Conservation (phyloP, 2,797 vertebrate genomes). For the Channa striata region DNA sequence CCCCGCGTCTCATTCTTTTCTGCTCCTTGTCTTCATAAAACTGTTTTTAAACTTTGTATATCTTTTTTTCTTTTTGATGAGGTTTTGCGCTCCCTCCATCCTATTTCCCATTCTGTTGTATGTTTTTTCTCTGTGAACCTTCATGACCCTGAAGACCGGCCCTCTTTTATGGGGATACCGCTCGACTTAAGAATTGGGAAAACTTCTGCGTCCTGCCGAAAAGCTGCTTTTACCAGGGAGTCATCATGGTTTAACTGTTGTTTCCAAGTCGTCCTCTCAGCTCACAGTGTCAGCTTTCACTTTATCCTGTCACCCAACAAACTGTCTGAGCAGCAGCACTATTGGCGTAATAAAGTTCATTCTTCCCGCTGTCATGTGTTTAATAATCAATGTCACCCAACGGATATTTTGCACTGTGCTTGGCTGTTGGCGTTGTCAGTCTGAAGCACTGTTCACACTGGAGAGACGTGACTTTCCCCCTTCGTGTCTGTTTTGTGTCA, state of each 20-base stretch:
- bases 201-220: constrained; percentile 28
- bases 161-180: constrained; percentile 59
- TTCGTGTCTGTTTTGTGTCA: constrained; percentile 13
- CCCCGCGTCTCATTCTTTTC: constrained; percentile 62
- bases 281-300: neutral
- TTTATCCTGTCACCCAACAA: neutral
- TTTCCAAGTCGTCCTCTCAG: constrained; percentile 19
- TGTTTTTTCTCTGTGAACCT: constrained; percentile 58
- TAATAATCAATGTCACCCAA: neutral
- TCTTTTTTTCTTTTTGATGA: constrained; percentile 73
- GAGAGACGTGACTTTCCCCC: constrained; percentile 12
- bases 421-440: constrained; percentile 16
- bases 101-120: constrained; percentile 40
- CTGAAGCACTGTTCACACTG: constrained; percentile 12
- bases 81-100: constrained; percentile 64
- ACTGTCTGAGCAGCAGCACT: neutral
- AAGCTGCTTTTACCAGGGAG: constrained; percentile 36
- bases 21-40: constrained; percentile 76
- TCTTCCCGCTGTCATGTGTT: neutral
- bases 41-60: constrained; percentile 74
- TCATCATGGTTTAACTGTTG: constrained; percentile 26
- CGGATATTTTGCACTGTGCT: constrained; percentile 8
- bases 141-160: constrained; percentile 54
- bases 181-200: constrained; percentile 22
- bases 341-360: neutral